Evolutionary conservation across 2,797 vertebrate species (phyloP), one percentile per base, ranked within the genome.

Genomic region (Melopsittacus undulatus): DNA sequence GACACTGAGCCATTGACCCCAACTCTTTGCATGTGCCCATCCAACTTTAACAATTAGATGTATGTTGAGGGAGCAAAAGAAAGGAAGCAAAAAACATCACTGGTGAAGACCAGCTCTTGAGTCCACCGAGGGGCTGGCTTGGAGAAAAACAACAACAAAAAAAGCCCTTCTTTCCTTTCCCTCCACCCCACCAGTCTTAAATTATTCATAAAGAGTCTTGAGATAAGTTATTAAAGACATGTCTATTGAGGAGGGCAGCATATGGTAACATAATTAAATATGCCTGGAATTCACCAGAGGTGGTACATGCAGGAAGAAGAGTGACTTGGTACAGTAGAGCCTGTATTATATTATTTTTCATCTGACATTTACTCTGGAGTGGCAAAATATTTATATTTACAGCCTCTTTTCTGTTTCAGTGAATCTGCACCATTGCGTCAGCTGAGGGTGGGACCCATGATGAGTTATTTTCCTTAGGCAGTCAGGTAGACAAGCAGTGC

Each of bases 201-300:
- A 86, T 97, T 93, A 88, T 94, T 91, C 69, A 92, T 63, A 34
- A 94, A 63, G 6, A 48, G 49, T 79, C 88, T 66, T 67, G 38
- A 79, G 34, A 70, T 70, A 83, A 77, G 56, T 95, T 94, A 82
- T 84, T 94, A 84, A 94, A 89, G 93, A 70, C 19, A 52, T 15
- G 29, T 73, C 22, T 75, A 3, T 86, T 84, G 80, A 93, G 70
- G 43, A 90, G 36, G 54, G 29, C 26, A 87, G 74, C 83, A 89
- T 92, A 95, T 89, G 83, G 83, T 54, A 93, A 68, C 78, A 56
- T 84, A 93, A 94, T 93, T 94, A 92, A 95, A 64, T 94, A 84
- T 42, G 32, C 86, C 51, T 76, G 56, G 70, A 95, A 90, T 90
- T 94, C 78, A 94, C 72, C 79, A 74, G 81, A 77, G 90, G 75